Evolutionary conservation across 2,113 vertebrate species (phyloP).

Genomic region (Willisornis vidua): DNA sequence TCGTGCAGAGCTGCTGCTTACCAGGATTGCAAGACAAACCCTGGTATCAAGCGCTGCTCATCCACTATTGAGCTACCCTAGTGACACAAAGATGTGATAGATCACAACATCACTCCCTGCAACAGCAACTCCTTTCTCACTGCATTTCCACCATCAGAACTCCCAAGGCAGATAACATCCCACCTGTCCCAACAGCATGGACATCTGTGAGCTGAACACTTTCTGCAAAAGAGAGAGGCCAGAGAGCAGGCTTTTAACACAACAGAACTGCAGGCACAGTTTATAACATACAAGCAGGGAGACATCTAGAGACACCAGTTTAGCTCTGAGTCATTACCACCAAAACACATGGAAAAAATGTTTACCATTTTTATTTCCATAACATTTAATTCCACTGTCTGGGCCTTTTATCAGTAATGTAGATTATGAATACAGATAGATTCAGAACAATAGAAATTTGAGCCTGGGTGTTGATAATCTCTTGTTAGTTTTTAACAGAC

Average conservation of each 20-base stretch:
- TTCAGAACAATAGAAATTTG: neutral
- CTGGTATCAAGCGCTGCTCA: neutral
- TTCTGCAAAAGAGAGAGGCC: neutral
- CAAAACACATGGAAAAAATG: slow-evolving; percentile 20
- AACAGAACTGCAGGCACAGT: neutral
- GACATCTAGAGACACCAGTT: neutral
- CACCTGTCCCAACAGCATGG: neutral
- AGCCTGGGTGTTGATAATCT: neutral
- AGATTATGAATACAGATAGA: slow-evolving; percentile 1
- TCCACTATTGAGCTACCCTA: neutral
- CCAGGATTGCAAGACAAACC: neutral
- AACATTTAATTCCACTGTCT: slow-evolving; percentile 18
- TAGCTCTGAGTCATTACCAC: slow-evolving; percentile 18
- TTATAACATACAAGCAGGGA: neutral
- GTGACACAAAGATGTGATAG: neutral
- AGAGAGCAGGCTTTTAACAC: neutral
- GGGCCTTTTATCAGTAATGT: slow-evolving; percentile 1
- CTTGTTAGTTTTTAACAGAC: slow-evolving; percentile 20
- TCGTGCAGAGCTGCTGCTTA: neutral
- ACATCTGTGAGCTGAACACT: fast-evolving
- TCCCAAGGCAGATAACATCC: neutral
- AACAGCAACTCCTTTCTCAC: neutral
- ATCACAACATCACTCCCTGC: neutral
- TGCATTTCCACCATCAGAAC: neutral
- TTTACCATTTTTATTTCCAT: neutral